Percentiles rank a stretch among this genome's conserved stretches.
These are phyloP conservation scores for Dastarcus helophoroides DNA, from an alignment of 2,888 invertebrate species.

Conservation along the genomic window DNA sequence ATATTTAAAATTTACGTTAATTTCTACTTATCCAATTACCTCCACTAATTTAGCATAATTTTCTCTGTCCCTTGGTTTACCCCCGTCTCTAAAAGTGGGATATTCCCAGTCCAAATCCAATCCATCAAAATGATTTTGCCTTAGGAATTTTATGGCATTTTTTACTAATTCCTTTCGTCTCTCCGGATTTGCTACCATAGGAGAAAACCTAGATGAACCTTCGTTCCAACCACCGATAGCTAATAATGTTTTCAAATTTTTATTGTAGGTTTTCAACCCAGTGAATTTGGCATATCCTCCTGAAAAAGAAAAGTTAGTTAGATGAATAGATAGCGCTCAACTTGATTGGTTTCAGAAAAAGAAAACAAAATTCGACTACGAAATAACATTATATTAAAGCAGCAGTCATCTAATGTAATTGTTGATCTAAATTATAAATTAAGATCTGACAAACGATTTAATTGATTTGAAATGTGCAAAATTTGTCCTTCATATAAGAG, in stretches of 20 bases:
- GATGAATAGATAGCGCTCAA: background rate
- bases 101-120: constrained; percentile 90
- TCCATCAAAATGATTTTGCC: constrained; percentile 88
- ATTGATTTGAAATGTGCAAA: too few species aligned
- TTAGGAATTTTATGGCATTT: constrained; percentile 72
- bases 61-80: constrained; percentile 68
- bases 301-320: constrained; percentile 28
- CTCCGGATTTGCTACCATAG: constrained; percentile 71
- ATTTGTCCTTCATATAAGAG: too few species aligned
- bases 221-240: constrained; percentile 94
- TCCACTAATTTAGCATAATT: constrained; percentile 81
- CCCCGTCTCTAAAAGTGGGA: constrained; percentile 71
- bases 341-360: background rate
- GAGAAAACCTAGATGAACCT: constrained; percentile 76
- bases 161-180: constrained; percentile 71
- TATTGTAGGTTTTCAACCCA: constrained; percentile 86
- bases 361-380: background rate
- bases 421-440: too few species aligned
- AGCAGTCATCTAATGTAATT: too few species aligned
- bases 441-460: too few species aligned
- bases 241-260: constrained; percentile 77
- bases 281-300: constrained; percentile 92
- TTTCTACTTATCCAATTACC: too few species aligned
- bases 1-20: too few species aligned
- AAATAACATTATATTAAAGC: background rate